These are phyloP conservation scores for Pygoscelis adeliae DNA, from an alignment of 2,113 vertebrate species.

Conservation along the genomic window DNA sequence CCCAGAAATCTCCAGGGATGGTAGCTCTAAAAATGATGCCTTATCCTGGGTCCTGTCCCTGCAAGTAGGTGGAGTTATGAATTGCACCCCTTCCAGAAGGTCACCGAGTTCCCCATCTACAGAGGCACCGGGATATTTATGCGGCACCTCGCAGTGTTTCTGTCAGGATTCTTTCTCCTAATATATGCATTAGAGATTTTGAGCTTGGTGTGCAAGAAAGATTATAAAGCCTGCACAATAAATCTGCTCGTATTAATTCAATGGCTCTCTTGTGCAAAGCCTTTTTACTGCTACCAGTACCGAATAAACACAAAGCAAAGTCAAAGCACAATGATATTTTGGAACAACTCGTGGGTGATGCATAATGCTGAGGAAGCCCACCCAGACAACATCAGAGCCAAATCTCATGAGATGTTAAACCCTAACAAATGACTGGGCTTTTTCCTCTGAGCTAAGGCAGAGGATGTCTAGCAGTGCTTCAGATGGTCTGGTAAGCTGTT, in stretches of 20 bases:
- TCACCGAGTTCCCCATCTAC: background rate
- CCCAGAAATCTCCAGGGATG: background rate
- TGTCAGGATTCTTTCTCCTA: background rate
- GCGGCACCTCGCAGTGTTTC: background rate
- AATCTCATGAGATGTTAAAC: background rate
- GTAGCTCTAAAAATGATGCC: background rate
- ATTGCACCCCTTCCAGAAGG: background rate
- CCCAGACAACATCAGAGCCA: background rate
- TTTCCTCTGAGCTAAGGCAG: background rate
- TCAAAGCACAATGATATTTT: background rate
- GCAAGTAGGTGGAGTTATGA: background rate
- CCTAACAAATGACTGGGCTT: background rate
- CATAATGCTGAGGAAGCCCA: background rate
- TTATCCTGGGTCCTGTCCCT: background rate
- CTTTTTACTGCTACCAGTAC: background rate
- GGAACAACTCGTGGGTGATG: background rate
- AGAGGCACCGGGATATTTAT: background rate
- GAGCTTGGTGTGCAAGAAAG: conserved; percentile 18
- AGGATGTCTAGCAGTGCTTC: background rate
- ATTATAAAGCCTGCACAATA: conserved; percentile 11
- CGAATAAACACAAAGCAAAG: background rate
- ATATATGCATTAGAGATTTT: background rate
- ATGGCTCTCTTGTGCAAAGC: conserved; percentile 31
- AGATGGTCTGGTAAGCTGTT: background rate
- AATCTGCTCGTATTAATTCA: conserved; percentile 52